Evolutionary conservation across 2,113 vertebrate species (phyloP), one percentile per base, ranked within the genome.

Genomic region (Madoqua kirkii): DNA sequence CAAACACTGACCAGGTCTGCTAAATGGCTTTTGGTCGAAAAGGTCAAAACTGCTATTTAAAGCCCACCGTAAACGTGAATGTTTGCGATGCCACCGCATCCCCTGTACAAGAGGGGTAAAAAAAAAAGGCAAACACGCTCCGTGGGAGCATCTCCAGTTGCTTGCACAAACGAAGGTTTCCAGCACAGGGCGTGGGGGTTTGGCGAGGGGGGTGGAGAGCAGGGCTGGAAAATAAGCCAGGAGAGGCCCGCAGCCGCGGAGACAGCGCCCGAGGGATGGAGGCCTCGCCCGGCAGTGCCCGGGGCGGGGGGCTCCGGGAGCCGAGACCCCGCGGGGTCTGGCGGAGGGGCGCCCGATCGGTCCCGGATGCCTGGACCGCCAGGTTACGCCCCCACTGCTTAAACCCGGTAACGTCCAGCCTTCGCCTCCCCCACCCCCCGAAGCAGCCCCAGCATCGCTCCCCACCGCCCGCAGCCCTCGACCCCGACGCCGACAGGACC

Each of bases 221-320:
- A 23, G 52, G 12, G 76, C n/a, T 36, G 7, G 31, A 33, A 62
- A 60, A 62, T 21, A 13, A 87, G 95, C 90, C 93, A 23, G 90
- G 48, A 50, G 96, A 89, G 92, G 93, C 96, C 98, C 89, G 95
- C 95, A 60, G 92, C 95, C 96, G 55, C 14, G 59, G 71, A 82
- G 96, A 59, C 82, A 21, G 92, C 84, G 93, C 93, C 97, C 33
- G 85, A 40, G 29, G 92, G 92, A 89, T 48, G 87, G 78, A 97
- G 96, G 98, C 98, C 97, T 64, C 40, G 57, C 87, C 6, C 25
- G 33, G 81, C 96, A 5, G 93, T 82, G 25, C 91, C n/a, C 27
- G 15, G 83, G 48, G n/a, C 31, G 14, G 64, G 74, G 19, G 60
- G 6, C 71, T 89, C 82, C 17, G 33, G 71, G 36, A 43, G 3